Conservation (phyloP, 2,888 invertebrate genomes). For the Ormyrus rosae region DNA sequence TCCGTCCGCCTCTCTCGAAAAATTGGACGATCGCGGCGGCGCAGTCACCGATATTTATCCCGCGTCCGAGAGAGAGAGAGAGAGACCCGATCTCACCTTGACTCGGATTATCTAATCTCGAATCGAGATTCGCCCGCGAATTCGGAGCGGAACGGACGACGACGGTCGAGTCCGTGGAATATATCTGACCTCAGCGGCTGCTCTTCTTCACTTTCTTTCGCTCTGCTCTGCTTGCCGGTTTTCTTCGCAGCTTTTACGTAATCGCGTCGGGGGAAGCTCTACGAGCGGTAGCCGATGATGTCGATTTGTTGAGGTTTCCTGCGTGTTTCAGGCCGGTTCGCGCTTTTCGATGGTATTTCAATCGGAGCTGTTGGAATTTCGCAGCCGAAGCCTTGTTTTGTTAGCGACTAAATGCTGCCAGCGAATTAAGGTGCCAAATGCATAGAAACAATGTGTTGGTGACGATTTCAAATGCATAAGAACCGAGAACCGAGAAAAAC, state of each 20-base stretch:
- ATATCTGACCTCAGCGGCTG: background rate
- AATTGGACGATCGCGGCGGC: constrained; percentile 40
- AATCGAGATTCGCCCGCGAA: constrained; percentile 26
- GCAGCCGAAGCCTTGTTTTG: too few species aligned
- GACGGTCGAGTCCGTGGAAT: background rate
- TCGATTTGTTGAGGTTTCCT: too few species aligned
- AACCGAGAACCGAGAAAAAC: too few species aligned
- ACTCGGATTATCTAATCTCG: constrained; percentile 53
- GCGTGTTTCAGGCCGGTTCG: too few species aligned
- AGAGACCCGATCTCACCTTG: constrained; percentile 45
- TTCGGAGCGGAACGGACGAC: constrained; percentile 14
- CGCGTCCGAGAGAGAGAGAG: background rate
- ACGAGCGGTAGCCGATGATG: too few species aligned
- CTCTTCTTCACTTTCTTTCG: background rate
- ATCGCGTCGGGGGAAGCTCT: too few species aligned
- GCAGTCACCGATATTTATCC: background rate
- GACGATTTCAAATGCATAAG: too few species aligned
- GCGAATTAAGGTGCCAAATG: too few species aligned
- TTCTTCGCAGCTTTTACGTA: background rate
- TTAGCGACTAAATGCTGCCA: too few species aligned
- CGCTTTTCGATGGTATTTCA: too few species aligned
- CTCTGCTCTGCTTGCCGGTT: background rate
- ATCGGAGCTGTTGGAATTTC: too few species aligned
- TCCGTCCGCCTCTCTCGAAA: constrained; percentile 31
- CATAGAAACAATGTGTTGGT: too few species aligned